These are phyloP conservation scores for Myotis findleyi DNA, from an alignment of 2,797 vertebrate species.

Conservation along the genomic window DNA sequence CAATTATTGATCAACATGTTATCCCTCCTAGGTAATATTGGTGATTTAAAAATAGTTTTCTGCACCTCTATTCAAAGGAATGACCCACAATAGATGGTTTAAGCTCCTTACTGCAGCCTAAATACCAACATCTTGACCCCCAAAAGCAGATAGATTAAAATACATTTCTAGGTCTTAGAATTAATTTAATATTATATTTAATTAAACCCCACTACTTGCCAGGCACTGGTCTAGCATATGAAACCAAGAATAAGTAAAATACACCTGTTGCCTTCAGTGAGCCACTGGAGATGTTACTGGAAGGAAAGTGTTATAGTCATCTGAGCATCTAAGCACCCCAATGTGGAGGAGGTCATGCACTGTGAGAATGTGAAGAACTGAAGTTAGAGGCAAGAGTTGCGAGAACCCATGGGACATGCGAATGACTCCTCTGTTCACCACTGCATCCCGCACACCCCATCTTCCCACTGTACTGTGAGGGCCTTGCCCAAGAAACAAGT, in stretches of 20 bases:
- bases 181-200: neutral
- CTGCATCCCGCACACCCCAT: neutral
- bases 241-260: conserved; percentile 10
- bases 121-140: neutral
- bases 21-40: neutral
- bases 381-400: neutral
- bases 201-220: neutral
- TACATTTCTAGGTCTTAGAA: neutral
- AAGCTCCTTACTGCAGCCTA: neutral
- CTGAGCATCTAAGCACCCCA: neutral
- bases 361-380: neutral
- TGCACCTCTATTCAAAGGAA: neutral
- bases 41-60: conserved; percentile 33
- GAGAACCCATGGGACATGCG: neutral
- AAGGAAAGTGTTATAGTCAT: neutral
- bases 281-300: neutral
- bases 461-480: neutral
- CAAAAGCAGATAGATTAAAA: neutral
- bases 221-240: neutral
- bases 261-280: neutral
- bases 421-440: neutral
- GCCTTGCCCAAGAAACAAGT: neutral
- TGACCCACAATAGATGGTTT: neutral
- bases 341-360: neutral
- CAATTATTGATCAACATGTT: neutral